phyloP scores from a whole-genome alignment of 2,888 invertebrate species.

The Chromoteleia sp. region DNA sequence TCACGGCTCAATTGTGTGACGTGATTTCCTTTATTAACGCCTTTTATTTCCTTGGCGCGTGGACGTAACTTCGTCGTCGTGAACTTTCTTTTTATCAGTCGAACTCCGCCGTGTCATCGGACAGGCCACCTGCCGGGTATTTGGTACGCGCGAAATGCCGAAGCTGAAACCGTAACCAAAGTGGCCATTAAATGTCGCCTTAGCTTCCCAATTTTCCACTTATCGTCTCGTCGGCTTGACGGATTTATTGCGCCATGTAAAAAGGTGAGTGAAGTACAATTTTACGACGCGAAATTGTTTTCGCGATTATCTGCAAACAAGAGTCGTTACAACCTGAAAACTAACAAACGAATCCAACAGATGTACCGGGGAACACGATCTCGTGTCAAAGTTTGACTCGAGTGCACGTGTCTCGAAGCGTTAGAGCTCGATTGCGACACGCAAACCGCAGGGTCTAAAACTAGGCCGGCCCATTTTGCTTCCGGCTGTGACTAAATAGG shows the following conservation, averaged over 20 bases:
- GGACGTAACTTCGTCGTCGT: conserved; percentile 31
- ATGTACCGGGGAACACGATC: background rate
- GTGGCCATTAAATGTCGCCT: conserved; percentile 11
- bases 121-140: conserved; percentile 18
- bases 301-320: too few species aligned
- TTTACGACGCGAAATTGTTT: too few species aligned
- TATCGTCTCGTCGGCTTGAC: background rate
- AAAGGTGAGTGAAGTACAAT: conserved; percentile 23
- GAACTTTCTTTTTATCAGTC: conserved; percentile 65
- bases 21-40: conserved; percentile 55
- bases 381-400: background rate
- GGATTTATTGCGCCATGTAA: conserved; percentile 11
- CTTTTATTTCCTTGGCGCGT: conserved; percentile 52
- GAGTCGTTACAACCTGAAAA: too few species aligned
- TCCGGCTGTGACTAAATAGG: conserved; percentile 20
- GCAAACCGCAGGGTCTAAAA: background rate
- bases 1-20: conserved; percentile 55
- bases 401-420: background rate
- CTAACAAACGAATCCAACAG: too few species aligned
- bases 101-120: conserved; percentile 45
- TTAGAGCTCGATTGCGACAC: conserved; percentile 5
- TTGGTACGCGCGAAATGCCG: conserved; percentile 1
- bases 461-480: background rate
- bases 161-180: background rate
- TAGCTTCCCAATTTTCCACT: background rate